Evolutionary conservation across 2,113 vertebrate genomes (phyloP).

Genomic region (Galbula dea): DNA sequence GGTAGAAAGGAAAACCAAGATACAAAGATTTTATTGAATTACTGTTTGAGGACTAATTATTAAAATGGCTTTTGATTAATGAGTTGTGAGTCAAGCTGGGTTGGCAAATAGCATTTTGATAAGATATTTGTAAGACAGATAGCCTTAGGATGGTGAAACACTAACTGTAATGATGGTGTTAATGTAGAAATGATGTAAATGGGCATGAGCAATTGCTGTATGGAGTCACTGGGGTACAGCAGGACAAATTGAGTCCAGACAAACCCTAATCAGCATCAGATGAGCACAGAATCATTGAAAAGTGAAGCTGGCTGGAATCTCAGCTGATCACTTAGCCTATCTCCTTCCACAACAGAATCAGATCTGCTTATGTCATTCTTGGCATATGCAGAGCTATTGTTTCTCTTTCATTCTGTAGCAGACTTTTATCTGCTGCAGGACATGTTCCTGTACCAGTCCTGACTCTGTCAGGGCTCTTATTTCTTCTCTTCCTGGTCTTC

Average conservation of each 20-base stretch:
- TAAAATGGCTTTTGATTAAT: slow-evolving; percentile 53
- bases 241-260: background rate
- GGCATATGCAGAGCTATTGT: background rate
- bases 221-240: background rate
- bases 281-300: background rate
- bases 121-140: slow-evolving; percentile 47
- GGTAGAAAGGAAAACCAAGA: slow-evolving; percentile 9
- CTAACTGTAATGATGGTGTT: slow-evolving; percentile 3
- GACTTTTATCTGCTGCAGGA: background rate
- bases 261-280: background rate
- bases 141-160: background rate
- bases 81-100: slow-evolving; percentile 2
- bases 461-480: background rate
- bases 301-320: background rate
- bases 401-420: background rate
- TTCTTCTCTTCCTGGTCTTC: background rate
- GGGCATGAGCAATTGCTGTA: background rate
- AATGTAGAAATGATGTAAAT: slow-evolving; percentile 27
- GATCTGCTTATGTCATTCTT: background rate
- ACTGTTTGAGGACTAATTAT: slow-evolving; percentile 27
- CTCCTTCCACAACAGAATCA: background rate
- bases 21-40: background rate
- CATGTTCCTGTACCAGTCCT: background rate
- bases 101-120: slow-evolving; percentile 49
- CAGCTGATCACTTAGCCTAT: background rate